Conservation (phyloP, 2,888 invertebrate species). For the Amorpha juglandis region DNA sequence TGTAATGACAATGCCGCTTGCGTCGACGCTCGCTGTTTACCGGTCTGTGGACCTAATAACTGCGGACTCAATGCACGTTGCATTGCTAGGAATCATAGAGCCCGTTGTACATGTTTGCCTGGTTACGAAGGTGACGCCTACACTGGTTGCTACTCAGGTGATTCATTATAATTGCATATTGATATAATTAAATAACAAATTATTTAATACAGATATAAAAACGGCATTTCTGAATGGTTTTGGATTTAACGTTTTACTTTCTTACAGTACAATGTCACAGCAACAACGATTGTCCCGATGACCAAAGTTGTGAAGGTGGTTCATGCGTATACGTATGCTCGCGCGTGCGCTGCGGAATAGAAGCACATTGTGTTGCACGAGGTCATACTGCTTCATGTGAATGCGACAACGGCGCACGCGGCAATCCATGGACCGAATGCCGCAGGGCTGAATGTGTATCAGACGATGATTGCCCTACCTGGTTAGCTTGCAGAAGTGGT, state of each 20-base stretch:
- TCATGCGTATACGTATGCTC: constrained; percentile 92
- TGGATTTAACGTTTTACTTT: not conserved
- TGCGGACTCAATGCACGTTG: constrained; percentile 93
- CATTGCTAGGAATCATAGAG: constrained; percentile 90
- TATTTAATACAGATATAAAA: not conserved
- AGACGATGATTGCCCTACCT: constrained; percentile 91
- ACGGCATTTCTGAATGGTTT: not conserved
- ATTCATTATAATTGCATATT: not conserved
- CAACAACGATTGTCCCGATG: constrained; percentile 92
- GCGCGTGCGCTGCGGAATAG: constrained; percentile 90
- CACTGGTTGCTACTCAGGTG: constrained; percentile 89
- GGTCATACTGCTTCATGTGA: constrained; percentile 92
- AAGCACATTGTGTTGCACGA: constrained; percentile 91
- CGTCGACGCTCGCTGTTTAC: constrained; percentile 88
- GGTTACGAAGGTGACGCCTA: constrained; percentile 94
- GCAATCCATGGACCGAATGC: constrained; percentile 92
- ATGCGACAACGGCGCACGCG: constrained; percentile 89
- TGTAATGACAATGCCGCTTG: constrained; percentile 94
- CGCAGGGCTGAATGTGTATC: constrained; percentile 90
- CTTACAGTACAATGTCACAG: constrained; percentile 91
- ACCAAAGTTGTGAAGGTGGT: constrained; percentile 92
- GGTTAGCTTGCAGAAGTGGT: constrained; percentile 90
- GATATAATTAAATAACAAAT: not conserved
- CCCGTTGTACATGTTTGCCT: constrained; percentile 91
- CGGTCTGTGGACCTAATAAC: constrained; percentile 89